A percentile compares a stretch with the other conserved stretches of the same genome.
Evolutionary conservation across 2,888 invertebrate species (phyloP).

Genomic region (Temnothorax unifasciatus): DNA sequence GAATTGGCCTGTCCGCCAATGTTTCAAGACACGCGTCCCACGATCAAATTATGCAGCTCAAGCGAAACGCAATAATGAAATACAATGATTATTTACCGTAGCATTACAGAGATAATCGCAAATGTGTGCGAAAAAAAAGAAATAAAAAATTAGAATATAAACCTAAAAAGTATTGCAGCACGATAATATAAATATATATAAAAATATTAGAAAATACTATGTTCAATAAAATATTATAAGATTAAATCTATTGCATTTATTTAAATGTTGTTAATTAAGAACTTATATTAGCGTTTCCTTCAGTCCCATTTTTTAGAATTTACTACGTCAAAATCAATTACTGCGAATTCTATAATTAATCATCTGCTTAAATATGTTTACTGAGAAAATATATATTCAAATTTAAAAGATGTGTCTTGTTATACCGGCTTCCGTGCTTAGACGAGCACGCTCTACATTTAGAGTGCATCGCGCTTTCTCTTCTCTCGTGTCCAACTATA

Average conservation of each 20-base stretch:
- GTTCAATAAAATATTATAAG: neutral
- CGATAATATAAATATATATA: neutral
- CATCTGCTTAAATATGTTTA: slow-evolving; percentile 8
- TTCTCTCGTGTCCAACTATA: neutral
- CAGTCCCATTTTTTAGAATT: neutral
- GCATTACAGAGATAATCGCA: neutral
- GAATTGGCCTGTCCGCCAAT: slow-evolving; percentile 22
- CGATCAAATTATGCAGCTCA: slow-evolving; percentile 9
- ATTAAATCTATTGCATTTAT: neutral
- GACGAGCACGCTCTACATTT: slow-evolving; percentile 16
- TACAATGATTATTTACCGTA: neutral
- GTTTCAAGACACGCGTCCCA: slow-evolving; percentile 15
- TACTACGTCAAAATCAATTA: neutral
- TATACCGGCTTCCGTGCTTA: neutral
- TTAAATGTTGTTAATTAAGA: neutral
- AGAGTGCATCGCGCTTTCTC: slow-evolving; percentile 17
- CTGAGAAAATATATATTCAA: slow-evolving; percentile 6
- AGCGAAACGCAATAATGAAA: slow-evolving; percentile 18
- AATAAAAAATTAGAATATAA: neutral
- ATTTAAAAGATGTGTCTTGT: slow-evolving; percentile 6
- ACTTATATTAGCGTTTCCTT: neutral
- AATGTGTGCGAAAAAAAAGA: neutral
- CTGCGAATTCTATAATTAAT: slow-evolving; percentile 20
- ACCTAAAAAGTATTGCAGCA: neutral
- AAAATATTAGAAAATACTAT: neutral